These are phyloP conservation scores for Philypnodon macrostomus DNA, from an alignment of 2,797 vertebrate species.

Conservation along the genomic window DNA sequence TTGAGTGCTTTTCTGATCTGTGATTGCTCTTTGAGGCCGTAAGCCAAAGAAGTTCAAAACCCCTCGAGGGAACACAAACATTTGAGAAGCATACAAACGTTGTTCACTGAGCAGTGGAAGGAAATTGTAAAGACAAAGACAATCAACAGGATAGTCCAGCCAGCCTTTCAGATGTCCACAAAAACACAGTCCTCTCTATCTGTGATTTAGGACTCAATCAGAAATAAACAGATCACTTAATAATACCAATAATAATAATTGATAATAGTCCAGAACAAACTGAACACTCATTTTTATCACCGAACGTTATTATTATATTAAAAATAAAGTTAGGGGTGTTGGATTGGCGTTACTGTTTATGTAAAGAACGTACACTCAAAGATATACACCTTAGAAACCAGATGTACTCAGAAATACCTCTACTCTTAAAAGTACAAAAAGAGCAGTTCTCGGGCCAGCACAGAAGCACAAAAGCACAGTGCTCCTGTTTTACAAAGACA, in stretches of 20 bases:
- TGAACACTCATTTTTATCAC: too few species aligned
- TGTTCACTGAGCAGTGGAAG: background rate
- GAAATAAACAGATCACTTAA: background rate
- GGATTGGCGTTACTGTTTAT: too few species aligned
- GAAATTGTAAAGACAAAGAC: conserved; percentile 1
- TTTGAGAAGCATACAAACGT: background rate
- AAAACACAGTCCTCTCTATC: background rate
- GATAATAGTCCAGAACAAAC: too few species aligned
- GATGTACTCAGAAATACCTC: too few species aligned
- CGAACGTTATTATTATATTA: too few species aligned
- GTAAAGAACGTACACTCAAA: too few species aligned
- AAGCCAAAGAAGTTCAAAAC: background rate
- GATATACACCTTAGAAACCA: too few species aligned
- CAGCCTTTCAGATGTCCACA: background rate
- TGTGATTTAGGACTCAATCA: background rate
- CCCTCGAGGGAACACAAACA: background rate
- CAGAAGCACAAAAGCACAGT: background rate
- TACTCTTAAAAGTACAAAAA: too few species aligned
- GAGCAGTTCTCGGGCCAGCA: background rate
- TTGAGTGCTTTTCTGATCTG: background rate
- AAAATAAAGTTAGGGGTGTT: too few species aligned
- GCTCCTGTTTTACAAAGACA: background rate
- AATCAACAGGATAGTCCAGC: background rate
- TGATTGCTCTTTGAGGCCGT: background rate
- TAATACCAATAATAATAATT: too few species aligned